Evolutionary conservation across 2,797 vertebrate species (phyloP).

Genomic region (Acanthurus leucopareius): DNA sequence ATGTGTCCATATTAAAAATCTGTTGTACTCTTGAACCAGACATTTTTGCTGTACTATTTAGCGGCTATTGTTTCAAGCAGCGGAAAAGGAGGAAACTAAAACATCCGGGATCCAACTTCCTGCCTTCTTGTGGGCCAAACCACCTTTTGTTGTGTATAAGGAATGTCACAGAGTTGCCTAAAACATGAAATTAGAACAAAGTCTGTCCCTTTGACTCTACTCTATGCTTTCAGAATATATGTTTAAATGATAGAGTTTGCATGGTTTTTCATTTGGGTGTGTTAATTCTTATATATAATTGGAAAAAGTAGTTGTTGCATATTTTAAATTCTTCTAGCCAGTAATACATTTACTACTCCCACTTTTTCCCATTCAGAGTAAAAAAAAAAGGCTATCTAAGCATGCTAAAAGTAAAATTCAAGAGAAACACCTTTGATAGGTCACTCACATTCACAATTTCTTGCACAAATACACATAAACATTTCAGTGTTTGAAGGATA

Average conservation of each 20-base stretch:
- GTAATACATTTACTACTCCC: not conserved
- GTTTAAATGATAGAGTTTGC: accelerated
- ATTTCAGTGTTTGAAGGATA: not conserved
- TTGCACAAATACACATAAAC: not conserved
- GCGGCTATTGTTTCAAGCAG: constrained; percentile 82
- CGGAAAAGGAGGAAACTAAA: constrained; percentile 86
- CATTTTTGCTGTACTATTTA: constrained; percentile 58
- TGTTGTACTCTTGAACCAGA: constrained; percentile 37
- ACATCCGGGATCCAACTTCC: constrained; percentile 88
- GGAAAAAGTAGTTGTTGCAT: not conserved
- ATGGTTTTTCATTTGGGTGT: not conserved
- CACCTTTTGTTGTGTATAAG: constrained; percentile 58
- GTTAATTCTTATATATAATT: not conserved
- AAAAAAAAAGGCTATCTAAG: not conserved
- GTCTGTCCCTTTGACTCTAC: not conserved
- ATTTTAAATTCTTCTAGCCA: constrained; percentile 40
- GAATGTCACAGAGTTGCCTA: constrained; percentile 24
- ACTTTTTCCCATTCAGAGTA: constrained; percentile 21
- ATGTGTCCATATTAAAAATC: constrained; percentile 3
- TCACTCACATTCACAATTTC: constrained; percentile 10
- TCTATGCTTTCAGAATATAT: not conserved
- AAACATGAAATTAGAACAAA: constrained; percentile 30
- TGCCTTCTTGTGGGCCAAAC: constrained; percentile 67
- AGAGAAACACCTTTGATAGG: too few relatives aligned
- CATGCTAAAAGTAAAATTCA: not conserved